Evolutionary conservation across 2,888 invertebrate genomes (phyloP), one percentile per base, ranked within the genome.

Genomic region (Drosophila borborema): DNA sequence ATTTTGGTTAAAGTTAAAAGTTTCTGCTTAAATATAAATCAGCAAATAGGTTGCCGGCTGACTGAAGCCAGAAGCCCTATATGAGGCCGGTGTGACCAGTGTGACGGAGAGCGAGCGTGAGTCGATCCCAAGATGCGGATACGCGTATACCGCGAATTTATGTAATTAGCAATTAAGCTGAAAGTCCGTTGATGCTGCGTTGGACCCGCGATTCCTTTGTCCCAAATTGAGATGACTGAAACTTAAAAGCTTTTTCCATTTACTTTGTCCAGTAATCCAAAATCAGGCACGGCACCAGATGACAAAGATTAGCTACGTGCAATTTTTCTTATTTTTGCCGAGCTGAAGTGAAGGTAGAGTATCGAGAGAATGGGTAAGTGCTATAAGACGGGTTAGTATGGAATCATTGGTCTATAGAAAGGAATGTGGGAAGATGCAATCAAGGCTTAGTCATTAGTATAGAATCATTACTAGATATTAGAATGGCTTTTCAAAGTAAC

Each of bases 1-100:
- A 85, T 83, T 85, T 81, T 59, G 89, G 87, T 89, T 89, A 82
- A 82, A 87, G 82, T 89, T 85, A 87, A 86, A 89, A 86, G 87
- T 89, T 86, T 86, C 77, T 67, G 82, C 85, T 86, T 80, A 87
- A 87, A 89, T 89, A 85, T 89, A 89, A 89, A 86, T 86, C 89
- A 89, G 77, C 87, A 71, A 79, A 79, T 85, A 72, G 73, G 82
- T 89, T 83, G 61, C 38, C 62, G 81, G 68, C 75, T 76, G 76
- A 85, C 82, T 87, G 77, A 69, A 68, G 54, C 18, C 71, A 7
- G 34, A 58, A 61, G 34, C 61, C 70, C 76, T 64, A 68, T 64
- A 77, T 74, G 74, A 60, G 62, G 12, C 34, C 12, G n/a, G 2
- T 16, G 38, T 23, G 38, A 7, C 34, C 12, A 12, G 2, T 16